Evolutionary conservation across 2,888 invertebrate species (phyloP), one percentile per base, ranked within the genome.

Genomic region (Oscheius sp.): DNA sequence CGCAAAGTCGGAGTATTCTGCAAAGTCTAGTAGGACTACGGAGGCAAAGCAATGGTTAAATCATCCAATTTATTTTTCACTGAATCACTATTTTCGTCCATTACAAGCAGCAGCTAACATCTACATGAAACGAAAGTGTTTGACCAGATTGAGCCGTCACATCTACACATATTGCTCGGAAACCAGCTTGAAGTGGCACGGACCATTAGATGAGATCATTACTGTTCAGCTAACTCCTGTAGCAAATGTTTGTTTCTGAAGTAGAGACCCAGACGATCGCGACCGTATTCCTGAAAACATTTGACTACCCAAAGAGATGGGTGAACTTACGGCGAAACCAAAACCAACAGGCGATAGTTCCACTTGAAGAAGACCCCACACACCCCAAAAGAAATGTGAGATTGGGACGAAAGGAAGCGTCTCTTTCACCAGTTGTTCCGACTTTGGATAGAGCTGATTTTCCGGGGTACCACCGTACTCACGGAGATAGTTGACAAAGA

Each of bases 371-470:
- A 89, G 76, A 11, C 86, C 93, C 98, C 98, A 98, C 0, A 97
- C 91, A 0, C 93, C 92, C 98, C 98, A 99, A 89, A 97, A 94
- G 76, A 97, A 93, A 90, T 98, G 95, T 62, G 95, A 94, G 37
- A 94, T 94, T 77, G 96, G 91, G 0, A 94, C 93, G 89, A 95
- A 97, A 0, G 94, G 92, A 76, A 93, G 93, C 48, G 96, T 93
- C 90, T 98, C 97, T 37, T 75, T 76, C 53, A 83, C 70, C 9
- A 84, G 71, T n/a, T 77, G 74, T 42, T 79, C 79, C 0, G 83
- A 75, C 33, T 79, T 80, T 32, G 72, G 66, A 70, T 79, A 78
- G 3, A 80, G 53, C 21, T 80, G 76, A 29, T 80, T 77, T 55
- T 82, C 82, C 2, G 76, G 59, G 13, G 75, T 80, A 35, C 77